Conservation (phyloP, 2,888 invertebrate species). For the Ornithoptera priamus region DNA sequence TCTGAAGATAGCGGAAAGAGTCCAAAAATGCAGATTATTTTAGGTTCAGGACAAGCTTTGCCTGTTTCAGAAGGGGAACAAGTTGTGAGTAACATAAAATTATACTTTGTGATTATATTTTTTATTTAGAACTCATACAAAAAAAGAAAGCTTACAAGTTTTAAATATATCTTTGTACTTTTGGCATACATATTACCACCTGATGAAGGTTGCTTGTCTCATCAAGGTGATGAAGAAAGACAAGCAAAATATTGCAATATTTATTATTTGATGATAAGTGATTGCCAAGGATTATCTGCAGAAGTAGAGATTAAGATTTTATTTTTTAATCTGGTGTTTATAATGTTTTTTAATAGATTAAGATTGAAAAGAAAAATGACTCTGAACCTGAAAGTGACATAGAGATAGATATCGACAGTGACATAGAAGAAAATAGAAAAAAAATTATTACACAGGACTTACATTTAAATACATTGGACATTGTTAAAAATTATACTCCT, state of each 20-base stretch:
- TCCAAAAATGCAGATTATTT: conserved; percentile 73
- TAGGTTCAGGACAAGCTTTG: conserved; percentile 77
- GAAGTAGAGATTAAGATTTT: no score
- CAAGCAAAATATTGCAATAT: no score
- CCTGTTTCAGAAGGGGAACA: conserved; percentile 81
- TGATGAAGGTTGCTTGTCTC: no score
- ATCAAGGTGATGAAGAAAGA: no score
- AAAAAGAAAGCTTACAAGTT: no score
- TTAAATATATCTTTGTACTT: no score
- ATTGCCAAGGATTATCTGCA: no score
- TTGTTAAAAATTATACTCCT: conserved; percentile 45
- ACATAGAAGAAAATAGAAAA: conserved; percentile 49
- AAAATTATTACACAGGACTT: conserved; percentile 28
- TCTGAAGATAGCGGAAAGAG: conserved; percentile 65
- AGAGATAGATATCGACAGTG: conserved; percentile 81
- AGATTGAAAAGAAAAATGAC: conserved; percentile 73
- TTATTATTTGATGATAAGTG: no score
- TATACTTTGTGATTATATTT: neutral
- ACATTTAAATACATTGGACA: conserved; percentile 26
- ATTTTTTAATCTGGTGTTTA: neutral
- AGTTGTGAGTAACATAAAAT: conserved; percentile 64
- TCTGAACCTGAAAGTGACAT: conserved; percentile 78
- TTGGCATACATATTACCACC: no score
- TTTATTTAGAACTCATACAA: no score
- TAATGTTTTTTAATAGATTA: conserved; percentile 52